Percentiles rank a stretch among this genome's conserved stretches.
Evolutionary conservation across 2,888 invertebrate species (phyloP).

Genomic region (Agrotis segetum): DNA sequence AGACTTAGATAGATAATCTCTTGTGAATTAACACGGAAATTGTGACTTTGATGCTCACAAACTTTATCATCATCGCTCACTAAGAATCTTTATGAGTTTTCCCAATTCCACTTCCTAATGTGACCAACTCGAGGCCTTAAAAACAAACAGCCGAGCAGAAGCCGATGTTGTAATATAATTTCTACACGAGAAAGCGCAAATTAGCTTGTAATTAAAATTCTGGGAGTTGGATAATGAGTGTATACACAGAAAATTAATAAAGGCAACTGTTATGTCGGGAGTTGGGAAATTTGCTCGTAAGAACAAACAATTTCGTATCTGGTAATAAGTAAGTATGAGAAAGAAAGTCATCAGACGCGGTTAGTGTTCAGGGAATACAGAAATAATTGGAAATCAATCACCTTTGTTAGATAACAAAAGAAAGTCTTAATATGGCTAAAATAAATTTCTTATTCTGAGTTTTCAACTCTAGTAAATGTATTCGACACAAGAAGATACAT

Average conservation of each 20-base stretch:
- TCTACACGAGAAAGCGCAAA: constrained; percentile 58
- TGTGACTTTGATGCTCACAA: constrained; percentile 73
- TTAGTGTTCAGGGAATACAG: constrained; percentile 11
- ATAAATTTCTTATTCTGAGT: not conserved
- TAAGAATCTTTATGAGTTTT: constrained; percentile 64
- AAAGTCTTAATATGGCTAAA: constrained; percentile 8
- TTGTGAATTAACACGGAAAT: constrained; percentile 76
- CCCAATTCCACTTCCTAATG: constrained; percentile 60
- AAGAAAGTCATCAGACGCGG: constrained; percentile 39
- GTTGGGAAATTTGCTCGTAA: constrained; percentile 38
- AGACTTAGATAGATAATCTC: constrained; percentile 80
- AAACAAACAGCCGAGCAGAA: constrained; percentile 55
- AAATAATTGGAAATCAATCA: constrained; percentile 44
- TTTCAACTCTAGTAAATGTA: not conserved
- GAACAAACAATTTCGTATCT: constrained; percentile 43
- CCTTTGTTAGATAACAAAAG: not conserved
- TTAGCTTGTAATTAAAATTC: constrained; percentile 65
- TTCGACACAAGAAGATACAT: not conserved
- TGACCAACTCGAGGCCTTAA: constrained; percentile 50
- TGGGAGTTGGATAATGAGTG: constrained; percentile 60
- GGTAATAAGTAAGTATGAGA: constrained; percentile 34
- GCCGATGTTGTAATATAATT: constrained; percentile 60
- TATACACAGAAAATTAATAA: constrained; percentile 64
- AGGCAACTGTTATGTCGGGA: constrained; percentile 54
- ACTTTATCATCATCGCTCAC: constrained; percentile 68